Base-by-base conservation (phyloP, 2,113 vertebrate genomes). In the Siphamia tubifer region DNA sequence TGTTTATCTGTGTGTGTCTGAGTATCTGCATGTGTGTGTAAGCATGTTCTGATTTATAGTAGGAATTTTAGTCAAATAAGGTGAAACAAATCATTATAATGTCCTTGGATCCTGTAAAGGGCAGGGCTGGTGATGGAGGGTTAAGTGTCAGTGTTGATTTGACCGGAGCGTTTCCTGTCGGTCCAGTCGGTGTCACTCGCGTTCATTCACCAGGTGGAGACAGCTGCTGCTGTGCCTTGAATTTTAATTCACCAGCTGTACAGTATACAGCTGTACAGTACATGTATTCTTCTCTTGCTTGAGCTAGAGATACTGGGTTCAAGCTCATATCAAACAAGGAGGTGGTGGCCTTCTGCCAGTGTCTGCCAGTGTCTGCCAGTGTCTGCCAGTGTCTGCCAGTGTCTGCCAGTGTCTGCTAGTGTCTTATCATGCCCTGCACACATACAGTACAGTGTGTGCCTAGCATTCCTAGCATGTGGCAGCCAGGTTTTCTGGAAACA, bases 231-330 rank as follows among this genome's bases (percentile, higher is more conserved):
- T 31, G 68, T 31, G 17, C 40, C 31, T 48, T 68, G 69, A 75
- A 81, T 83, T 23, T 81, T 25, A 81, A 75, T 63, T 47, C 45
- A 54, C 57, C 70, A 62, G 21, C 38, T 68, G 79, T 60, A 68
- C 52, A 27, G 62, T 49, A n/a, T n/a, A n/a, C n/a, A n/a, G n/a
- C n/a, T n/a, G n/a, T n/a, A 62, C 30, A 15, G 42, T 31, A 32
- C 38, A 68, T 61, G 21, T 19, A 0, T 28, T 61, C 19, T 57
- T 15, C 30, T 24, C 17, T 3, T 0, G 48, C 31, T 35, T 23
- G 43, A 20, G 49, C 45, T 39, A 38, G 13, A 74, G 56, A 16
- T 24, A 49, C 54, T 57, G 4, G 28, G 45, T 56, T 58, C 55
- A 65, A 54, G 2, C 10, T 65, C 34, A 35, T 38, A 35, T 64